Conservation (phyloP, 1,140 invertebrate species). For the Telenomus remus region DNA sequence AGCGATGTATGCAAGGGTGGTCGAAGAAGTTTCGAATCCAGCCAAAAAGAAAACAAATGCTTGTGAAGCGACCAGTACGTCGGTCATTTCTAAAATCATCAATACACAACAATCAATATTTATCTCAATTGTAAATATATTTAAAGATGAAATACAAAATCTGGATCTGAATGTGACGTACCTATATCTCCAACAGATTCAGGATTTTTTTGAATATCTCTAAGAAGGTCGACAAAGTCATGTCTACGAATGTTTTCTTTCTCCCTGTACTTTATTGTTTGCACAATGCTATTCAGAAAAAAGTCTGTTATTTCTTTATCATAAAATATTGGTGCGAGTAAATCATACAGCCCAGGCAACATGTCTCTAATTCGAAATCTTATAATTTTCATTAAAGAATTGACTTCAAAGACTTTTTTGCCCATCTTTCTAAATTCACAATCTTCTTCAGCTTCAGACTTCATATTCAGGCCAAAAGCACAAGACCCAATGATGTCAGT, state of each 20-base stretch:
- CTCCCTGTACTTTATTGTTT: slow-evolving; percentile 73
- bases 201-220: slow-evolving; percentile 73
- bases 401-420: slow-evolving; percentile 59
- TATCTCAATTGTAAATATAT: slow-evolving; percentile 74
- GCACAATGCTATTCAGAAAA: slow-evolving; percentile 69
- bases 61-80: slow-evolving; percentile 65
- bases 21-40: slow-evolving; percentile 78
- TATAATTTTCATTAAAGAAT: slow-evolving; percentile 63
- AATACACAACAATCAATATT: too few species aligned
- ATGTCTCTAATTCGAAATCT: slow-evolving; percentile 45
- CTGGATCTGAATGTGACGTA: neutral
- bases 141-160: slow-evolving; percentile 22
- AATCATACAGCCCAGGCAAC: slow-evolving; percentile 46
- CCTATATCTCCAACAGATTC: slow-evolving; percentile 20
- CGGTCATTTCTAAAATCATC: slow-evolving; percentile 65
- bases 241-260: slow-evolving; percentile 71
- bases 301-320: slow-evolving; percentile 70
- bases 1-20: slow-evolving; percentile 72
- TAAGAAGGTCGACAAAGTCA: slow-evolving; percentile 77
- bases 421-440: slow-evolving; percentile 74
- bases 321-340: slow-evolving; percentile 30
- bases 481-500: slow-evolving; percentile 77
- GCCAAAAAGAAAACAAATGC: slow-evolving; percentile 75
- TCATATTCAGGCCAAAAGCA: slow-evolving; percentile 77
- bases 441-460: slow-evolving; percentile 74